These are phyloP conservation scores for Cyanistes caeruleus DNA, from an alignment of 2,113 vertebrate genomes.

Conservation along the genomic window DNA sequence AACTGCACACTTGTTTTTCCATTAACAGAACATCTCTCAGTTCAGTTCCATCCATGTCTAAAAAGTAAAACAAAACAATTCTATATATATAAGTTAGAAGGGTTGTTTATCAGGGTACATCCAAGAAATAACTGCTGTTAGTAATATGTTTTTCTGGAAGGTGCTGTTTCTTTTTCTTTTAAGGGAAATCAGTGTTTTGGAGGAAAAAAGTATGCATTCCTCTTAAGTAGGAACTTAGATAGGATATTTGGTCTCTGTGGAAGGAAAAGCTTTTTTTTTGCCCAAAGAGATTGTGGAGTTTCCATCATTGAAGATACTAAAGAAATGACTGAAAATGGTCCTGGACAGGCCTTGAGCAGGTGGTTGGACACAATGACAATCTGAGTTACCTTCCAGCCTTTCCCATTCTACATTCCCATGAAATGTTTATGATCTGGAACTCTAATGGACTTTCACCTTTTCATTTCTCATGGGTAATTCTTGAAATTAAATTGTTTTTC, in stretches of 20 bases:
- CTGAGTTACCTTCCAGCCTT: neutral
- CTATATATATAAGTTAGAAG: neutral
- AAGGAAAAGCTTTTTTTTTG: neutral
- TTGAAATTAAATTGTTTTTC: neutral
- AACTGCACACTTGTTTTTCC: neutral
- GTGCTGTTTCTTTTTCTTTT: neutral
- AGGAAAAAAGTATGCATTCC: neutral
- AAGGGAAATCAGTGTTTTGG: neutral
- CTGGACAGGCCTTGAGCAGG: neutral
- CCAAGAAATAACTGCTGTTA: neutral
- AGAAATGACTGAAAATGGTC: neutral
- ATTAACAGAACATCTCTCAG: neutral
- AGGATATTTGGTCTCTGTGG: fast-evolving
- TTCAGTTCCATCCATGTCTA: neutral
- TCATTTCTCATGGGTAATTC: neutral
- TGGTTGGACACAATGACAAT: neutral
- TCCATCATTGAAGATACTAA: neutral
- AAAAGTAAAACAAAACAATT: neutral
- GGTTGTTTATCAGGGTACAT: neutral
- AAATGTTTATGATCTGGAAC: neutral
- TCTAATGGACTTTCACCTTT: neutral
- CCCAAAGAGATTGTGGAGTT: neutral
- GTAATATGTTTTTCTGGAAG: neutral
- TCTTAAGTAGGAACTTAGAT: neutral
- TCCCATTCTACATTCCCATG: neutral